Conservation (phyloP, 1,140 invertebrate species). For the Drosophila navojoa region DNA sequence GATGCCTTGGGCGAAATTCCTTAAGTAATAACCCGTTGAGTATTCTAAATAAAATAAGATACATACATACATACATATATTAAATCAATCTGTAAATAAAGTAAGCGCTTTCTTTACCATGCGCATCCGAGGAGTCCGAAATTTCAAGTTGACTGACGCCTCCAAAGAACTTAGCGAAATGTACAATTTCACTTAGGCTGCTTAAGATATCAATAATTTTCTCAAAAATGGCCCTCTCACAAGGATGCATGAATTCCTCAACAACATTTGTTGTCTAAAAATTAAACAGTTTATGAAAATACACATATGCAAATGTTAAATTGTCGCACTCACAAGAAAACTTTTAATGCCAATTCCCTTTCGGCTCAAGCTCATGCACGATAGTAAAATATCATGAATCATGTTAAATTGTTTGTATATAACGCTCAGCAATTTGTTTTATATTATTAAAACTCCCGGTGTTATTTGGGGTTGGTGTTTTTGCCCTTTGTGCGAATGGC, state of each 20-base stretch:
- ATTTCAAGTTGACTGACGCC: neutral
- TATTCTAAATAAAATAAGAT: conserved; percentile 19
- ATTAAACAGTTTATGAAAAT: neutral
- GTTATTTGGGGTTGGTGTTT: conserved; percentile 3
- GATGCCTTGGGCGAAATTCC: conserved; percentile 86
- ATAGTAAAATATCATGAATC: conserved; percentile 76
- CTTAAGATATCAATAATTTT: conserved; percentile 68
- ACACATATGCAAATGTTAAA: neutral
- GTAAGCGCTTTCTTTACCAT: conserved; percentile 15
- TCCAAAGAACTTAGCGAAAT: conserved; percentile 56
- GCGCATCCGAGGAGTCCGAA: conserved; percentile 12
- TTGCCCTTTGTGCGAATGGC: conserved; percentile 15
- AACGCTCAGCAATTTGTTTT: neutral
- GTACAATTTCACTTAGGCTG: conserved; percentile 55
- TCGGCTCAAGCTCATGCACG: conserved; percentile 59
- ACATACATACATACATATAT: too few relatives aligned
- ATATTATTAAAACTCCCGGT: conserved; percentile 5
- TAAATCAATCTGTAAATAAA: neutral
- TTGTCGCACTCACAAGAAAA: conserved; percentile 61
- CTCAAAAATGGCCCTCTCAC: conserved; percentile 65
- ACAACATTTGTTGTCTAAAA: conserved; percentile 45
- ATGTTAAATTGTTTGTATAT: conserved; percentile 36
- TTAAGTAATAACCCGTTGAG: conserved; percentile 85
- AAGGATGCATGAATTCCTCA: conserved; percentile 72
- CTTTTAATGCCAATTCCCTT: conserved; percentile 47